Conservation (phyloP, 2,113 vertebrate genomes). For the Geococcyx californianus region DNA sequence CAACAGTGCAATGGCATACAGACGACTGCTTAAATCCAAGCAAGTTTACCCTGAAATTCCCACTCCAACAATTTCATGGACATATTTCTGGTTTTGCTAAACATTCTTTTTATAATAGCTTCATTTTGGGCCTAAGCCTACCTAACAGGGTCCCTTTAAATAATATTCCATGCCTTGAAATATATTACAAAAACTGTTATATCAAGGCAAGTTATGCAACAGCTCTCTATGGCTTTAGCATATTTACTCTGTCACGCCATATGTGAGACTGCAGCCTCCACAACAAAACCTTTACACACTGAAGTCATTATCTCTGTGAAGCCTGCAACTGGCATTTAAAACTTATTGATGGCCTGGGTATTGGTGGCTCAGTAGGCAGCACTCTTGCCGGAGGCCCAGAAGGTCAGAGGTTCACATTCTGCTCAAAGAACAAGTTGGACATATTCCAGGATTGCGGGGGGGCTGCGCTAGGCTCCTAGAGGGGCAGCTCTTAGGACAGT, state of each 20-base stretch:
- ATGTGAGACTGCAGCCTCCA: constrained; percentile 42
- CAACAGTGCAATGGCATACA: constrained; percentile 31
- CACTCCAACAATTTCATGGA: constrained; percentile 54
- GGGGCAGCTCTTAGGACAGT: constrained; percentile 32
- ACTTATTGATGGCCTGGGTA: constrained; percentile 57
- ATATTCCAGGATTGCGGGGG: constrained; percentile 49
- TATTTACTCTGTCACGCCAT: constrained; percentile 49
- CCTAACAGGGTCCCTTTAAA: constrained; percentile 55
- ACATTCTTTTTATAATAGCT: constrained; percentile 57
- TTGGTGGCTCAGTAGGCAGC: constrained; percentile 64
- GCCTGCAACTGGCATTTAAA: constrained; percentile 62
- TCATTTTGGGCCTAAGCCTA: constrained; percentile 49
- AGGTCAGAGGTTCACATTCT: constrained; percentile 62
- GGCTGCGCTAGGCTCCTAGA: constrained; percentile 38
- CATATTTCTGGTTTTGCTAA: constrained; percentile 58
- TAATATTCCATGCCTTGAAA: constrained; percentile 63
- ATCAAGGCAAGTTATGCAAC: constrained; percentile 63
- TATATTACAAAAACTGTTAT: constrained; percentile 58
- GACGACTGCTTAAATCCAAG: constrained; percentile 45
- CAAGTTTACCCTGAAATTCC: constrained; percentile 59
- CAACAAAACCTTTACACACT: constrained; percentile 45
- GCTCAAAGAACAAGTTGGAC: constrained; percentile 54
- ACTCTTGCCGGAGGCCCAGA: constrained; percentile 41
- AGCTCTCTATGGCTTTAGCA: constrained; percentile 32
- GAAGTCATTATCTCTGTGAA: constrained; percentile 61